These are phyloP conservation scores for Bombus fervidus DNA, from an alignment of 1,140 invertebrate genomes.

Conservation along the genomic window DNA sequence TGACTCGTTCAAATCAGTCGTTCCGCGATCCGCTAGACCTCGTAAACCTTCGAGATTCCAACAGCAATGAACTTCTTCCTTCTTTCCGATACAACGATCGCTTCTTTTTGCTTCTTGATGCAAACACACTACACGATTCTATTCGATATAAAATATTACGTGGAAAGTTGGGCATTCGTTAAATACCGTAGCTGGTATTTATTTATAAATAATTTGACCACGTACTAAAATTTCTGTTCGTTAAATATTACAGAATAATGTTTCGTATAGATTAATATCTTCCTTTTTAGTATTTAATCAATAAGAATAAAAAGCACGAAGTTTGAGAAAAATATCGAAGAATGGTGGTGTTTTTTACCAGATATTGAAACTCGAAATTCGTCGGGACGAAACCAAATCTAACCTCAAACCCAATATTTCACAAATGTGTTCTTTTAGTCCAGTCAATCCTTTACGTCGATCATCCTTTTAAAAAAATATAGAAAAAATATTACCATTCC, in stretches of 20 bases:
- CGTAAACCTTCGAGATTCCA: constrained; percentile 39
- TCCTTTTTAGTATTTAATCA: not conserved
- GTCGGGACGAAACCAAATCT: not conserved
- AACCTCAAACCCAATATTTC: not conserved
- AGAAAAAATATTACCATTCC: not conserved
- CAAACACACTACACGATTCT: not conserved
- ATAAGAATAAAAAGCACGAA: not conserved
- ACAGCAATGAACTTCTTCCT: constrained; percentile 13
- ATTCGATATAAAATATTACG: not conserved
- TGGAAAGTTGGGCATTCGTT: not conserved
- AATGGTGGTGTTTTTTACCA: not conserved
- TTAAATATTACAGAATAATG: not conserved
- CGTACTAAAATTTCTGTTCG: not conserved
- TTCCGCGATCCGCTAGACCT: constrained; percentile 26
- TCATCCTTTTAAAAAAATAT: not conserved
- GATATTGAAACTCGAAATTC: not conserved
- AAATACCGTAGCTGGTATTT: not conserved
- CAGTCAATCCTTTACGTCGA: not conserved
- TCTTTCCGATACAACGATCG: not conserved
- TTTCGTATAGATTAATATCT: not conserved
- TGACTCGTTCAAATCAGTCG: constrained; percentile 38
- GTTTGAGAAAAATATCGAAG: no score
- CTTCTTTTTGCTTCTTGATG: not conserved
- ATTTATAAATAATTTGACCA: not conserved
- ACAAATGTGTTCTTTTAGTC: not conserved